Conservation (phyloP, 1,140 invertebrate genomes). For the Heliconius eleuchia region DNA sequence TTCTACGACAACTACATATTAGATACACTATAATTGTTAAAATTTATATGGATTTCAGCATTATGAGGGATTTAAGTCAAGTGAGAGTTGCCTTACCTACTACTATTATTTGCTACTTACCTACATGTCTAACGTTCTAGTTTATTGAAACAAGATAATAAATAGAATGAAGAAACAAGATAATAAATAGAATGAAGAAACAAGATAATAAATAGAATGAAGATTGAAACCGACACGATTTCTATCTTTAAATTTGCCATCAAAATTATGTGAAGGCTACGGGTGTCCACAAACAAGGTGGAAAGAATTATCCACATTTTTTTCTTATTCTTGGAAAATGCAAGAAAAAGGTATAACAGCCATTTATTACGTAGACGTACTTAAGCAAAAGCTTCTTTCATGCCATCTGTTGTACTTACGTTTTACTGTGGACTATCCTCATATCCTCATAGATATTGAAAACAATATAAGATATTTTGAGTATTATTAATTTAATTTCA, state of each 20-base stretch:
- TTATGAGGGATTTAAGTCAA: not conserved
- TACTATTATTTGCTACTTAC: not conserved
- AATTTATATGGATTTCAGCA: not conserved
- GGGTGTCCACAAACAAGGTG: too few species aligned
- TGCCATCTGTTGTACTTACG: too few species aligned
- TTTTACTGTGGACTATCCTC: too few species aligned
- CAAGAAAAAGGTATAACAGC: not conserved
- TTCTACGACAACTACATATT: conserved; percentile 13
- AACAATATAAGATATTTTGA: too few species aligned
- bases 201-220: not conserved
- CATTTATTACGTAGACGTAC: too few species aligned
- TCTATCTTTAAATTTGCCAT: not conserved
- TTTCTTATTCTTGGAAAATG: not conserved
- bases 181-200: not conserved
- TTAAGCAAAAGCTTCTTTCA: too few species aligned
- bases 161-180: not conserved
- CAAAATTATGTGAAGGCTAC: too few species aligned
- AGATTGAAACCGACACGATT: not conserved
- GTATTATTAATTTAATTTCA: too few species aligned
- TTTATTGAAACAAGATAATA: not conserved
- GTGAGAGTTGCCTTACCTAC: not conserved
- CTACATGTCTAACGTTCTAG: not conserved
- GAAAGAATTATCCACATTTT: too few species aligned
- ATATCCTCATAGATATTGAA: too few species aligned
- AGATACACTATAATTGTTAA: not conserved